Evolutionary conservation across 1,140 invertebrate genomes (phyloP), one percentile per base, ranked within the genome.

Genomic region (Nasonia longicornis): DNA sequence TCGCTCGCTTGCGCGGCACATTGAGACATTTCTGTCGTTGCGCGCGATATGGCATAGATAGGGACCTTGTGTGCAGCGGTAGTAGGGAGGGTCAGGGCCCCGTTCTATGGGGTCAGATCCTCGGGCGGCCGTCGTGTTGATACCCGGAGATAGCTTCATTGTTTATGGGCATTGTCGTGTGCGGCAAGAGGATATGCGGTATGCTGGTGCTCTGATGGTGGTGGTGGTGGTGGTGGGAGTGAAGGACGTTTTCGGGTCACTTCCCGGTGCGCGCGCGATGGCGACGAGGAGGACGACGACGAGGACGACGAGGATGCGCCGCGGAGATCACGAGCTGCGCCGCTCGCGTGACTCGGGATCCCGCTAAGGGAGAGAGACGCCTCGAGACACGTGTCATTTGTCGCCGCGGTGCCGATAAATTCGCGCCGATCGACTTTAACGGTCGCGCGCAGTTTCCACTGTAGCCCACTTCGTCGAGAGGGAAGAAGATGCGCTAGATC

Each of bases 81-180:
- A 20, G 20, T 2, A 10, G 72, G 45, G 82, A 86, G 84, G 85
- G 87, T 81, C 84, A 85, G 67, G 82, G 84, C 84, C 83, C 78
- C 82, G 85, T 80, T 85, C 80, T 77, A 79, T 76, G 71, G 71
- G 71, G 71, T 66, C 63, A 67, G 22, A 74, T 74, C 52, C 70
- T 64, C 70, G 7, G 70, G 4, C 71, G 6, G 22, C 63, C 45
- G 79, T 75, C 86, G 84, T 86, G 85, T 86, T 85, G 86, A 87
- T 87, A 87, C 83, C 85, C 81, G 79, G 83, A 87, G 86, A 88
- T 87, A 87, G 86, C 83, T 85, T 81, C 86, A 86, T 88, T 88
- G 86, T 87, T 87, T 87, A 86, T 87, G 86, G 85, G 85, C 84
- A 86, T 80, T 85, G 80, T 85, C 84, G 86, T 85, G 84, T 80